Conservation (phyloP, 2,113 vertebrate genomes). For the Prietella phreatophila region DNA sequence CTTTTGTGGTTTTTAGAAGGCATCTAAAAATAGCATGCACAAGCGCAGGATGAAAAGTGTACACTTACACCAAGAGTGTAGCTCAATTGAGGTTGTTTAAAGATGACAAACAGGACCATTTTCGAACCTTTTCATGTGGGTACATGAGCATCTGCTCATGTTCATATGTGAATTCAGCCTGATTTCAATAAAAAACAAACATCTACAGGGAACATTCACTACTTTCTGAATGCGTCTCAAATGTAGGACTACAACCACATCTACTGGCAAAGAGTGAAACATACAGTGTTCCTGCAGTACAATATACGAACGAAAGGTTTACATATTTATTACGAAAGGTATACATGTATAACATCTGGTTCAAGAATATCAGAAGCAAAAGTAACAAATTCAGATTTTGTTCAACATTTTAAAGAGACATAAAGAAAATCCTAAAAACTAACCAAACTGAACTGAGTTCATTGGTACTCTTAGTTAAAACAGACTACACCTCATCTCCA, state of each 20-base stretch:
- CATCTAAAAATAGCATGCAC: neutral
- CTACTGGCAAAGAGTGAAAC: slow-evolving; percentile 14
- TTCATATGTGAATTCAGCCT: neutral
- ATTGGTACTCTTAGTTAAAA: too few relatives aligned
- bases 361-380: too few relatives aligned
- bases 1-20: neutral
- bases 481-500: too few relatives aligned
- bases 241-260: slow-evolving; percentile 1
- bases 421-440: too few relatives aligned
- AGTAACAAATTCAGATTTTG: too few relatives aligned
- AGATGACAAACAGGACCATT: neutral
- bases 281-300: neutral
- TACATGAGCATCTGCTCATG: neutral
- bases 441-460: too few relatives aligned
- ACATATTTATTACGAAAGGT: too few relatives aligned
- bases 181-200: slow-evolving; percentile 3
- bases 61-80: neutral
- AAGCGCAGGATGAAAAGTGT: neutral
- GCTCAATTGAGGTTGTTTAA: neutral
- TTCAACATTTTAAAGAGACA: too few relatives aligned
- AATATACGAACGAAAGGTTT: too few relatives aligned
- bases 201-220: neutral
- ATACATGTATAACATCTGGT: too few relatives aligned
- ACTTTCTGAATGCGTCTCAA: neutral
- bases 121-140: neutral